phyloP scores from a whole-genome alignment of 2,113 vertebrate genomes.

The Sander lucioperca region DNA sequence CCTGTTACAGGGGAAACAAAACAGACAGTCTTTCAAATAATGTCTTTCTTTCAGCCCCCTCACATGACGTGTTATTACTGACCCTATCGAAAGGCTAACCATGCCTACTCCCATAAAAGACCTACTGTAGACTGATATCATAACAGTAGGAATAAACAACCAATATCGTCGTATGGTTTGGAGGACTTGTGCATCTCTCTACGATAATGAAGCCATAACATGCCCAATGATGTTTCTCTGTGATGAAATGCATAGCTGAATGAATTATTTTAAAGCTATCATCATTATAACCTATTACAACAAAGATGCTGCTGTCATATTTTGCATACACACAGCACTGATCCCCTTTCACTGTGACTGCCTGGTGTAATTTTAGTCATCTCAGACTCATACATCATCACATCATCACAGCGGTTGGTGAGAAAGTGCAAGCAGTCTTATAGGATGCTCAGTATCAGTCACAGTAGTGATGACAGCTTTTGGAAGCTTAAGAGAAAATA shows the following conservation, averaged over 20 bases:
- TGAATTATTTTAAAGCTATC: conserved; percentile 5
- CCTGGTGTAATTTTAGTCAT: conserved; percentile 7
- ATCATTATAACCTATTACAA: neutral
- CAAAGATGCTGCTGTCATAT: neutral
- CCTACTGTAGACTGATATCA: too few species aligned
- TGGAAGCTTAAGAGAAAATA: too few species aligned
- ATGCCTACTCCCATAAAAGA: too few species aligned
- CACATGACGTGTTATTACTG: too few species aligned
- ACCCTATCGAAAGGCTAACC: too few species aligned
- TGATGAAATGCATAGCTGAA: neutral
- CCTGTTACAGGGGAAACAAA: too few species aligned
- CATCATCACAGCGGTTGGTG: neutral
- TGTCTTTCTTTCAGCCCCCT: too few species aligned
- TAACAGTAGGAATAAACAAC: too few species aligned
- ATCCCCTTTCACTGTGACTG: neutral
- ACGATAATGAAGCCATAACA: neutral
- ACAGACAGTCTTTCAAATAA: too few species aligned
- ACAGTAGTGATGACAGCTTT: conserved; percentile 3
- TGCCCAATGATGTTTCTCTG: neutral
- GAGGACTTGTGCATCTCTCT: neutral
- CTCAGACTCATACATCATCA: neutral
- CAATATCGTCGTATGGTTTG: too few species aligned
- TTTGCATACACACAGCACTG: neutral
- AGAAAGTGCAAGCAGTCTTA: neutral
- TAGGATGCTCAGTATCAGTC: neutral